Percentiles rank a stretch among this genome's conserved stretches.
Conservation (phyloP, 2,888 invertebrate genomes). For the Latrodectus elegans region DNA sequence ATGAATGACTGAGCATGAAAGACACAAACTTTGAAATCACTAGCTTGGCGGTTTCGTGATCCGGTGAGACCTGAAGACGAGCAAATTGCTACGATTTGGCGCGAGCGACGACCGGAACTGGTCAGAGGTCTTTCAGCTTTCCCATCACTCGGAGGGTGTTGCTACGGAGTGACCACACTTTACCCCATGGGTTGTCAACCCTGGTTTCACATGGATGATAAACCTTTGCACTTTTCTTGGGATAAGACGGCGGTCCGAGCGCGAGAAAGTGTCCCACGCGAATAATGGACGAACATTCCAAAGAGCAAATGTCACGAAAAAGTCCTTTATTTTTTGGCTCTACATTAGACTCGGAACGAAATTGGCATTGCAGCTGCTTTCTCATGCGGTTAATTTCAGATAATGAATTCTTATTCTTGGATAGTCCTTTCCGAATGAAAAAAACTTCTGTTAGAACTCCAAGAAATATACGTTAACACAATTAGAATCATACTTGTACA, state of each 20-base stretch:
- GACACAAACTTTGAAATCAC: slow-evolving; percentile 16
- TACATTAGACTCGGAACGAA: background rate
- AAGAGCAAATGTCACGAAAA: slow-evolving; percentile 11
- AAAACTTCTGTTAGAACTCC: no score
- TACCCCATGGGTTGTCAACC: slow-evolving; percentile 53
- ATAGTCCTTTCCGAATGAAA: background rate
- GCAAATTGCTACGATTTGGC: slow-evolving; percentile 42
- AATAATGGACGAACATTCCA: slow-evolving; percentile 4
- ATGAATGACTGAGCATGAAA: slow-evolving; percentile 25
- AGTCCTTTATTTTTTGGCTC: background rate
- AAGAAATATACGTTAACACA: no score
- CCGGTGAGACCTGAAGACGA: slow-evolving; percentile 15
- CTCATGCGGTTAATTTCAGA: slow-evolving; percentile 8
- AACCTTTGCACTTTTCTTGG: slow-evolving; percentile 16
- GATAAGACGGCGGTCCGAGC: background rate
- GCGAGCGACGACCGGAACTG: slow-evolving; percentile 39
- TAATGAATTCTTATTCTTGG: background rate
- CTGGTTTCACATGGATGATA: slow-evolving; percentile 46
- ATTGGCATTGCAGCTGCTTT: background rate
- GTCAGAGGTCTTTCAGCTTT: slow-evolving; percentile 47
- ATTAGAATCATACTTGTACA: no score
- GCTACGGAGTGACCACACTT: slow-evolving; percentile 37
- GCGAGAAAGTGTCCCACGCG: slow-evolving; percentile 32
- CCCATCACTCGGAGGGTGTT: slow-evolving; percentile 48
- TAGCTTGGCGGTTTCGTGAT: slow-evolving; percentile 16